Conservation (phyloP, 2,113 vertebrate species). For the Corythornis vintsioides region DNA sequence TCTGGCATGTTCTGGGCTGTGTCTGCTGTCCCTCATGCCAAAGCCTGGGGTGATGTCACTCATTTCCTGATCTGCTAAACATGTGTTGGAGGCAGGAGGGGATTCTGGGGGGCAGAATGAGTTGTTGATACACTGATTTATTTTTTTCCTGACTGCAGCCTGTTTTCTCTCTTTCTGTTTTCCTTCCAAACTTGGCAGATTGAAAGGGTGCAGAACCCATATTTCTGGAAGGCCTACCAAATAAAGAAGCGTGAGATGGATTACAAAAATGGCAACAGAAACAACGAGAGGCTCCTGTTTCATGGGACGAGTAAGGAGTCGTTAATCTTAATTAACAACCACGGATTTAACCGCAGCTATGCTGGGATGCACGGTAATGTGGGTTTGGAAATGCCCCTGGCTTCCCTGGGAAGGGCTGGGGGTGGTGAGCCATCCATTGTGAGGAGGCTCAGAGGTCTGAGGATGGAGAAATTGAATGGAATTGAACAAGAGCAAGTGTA, state of each 20-base stretch:
- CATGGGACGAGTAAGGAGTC: constrained; percentile 79
- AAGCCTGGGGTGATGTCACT: background rate
- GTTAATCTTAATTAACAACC: constrained; percentile 71
- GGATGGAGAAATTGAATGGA: no score
- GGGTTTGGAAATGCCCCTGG: background rate
- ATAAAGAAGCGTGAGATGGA: constrained; percentile 82
- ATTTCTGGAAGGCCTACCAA: constrained; percentile 86
- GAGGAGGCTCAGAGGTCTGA: background rate
- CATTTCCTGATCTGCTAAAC: background rate
- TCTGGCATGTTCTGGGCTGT: background rate
- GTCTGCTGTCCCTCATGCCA: background rate
- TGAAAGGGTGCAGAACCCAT: constrained; percentile 83
- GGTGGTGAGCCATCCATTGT: background rate
- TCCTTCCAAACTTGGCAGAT: constrained; percentile 77
- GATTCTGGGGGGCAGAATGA: background rate
- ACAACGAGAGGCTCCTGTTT: constrained; percentile 84
- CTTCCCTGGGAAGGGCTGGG: background rate
- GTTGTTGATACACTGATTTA: background rate
- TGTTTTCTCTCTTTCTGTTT: background rate
- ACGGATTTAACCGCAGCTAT: constrained; percentile 89
- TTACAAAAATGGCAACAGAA: constrained; percentile 75
- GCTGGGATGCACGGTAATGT: constrained; percentile 85
- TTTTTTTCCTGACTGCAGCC: background rate
- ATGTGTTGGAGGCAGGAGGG: background rate
- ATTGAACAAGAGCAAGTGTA: no score